Conservation (phyloP, 2,797 vertebrate species). For the Sarcophilus harrisii region DNA sequence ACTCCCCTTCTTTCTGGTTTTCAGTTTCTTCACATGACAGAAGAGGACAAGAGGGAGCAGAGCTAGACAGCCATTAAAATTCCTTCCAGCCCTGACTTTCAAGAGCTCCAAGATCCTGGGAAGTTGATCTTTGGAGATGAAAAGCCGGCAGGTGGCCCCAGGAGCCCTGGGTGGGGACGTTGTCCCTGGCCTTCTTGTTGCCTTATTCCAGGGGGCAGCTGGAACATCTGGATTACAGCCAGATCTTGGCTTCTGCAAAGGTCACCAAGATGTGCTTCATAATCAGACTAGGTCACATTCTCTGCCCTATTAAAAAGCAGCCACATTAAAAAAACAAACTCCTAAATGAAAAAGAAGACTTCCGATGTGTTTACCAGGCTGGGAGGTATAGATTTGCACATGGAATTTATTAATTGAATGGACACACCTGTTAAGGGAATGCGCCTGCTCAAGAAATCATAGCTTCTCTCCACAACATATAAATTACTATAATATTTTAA, state of each 20-base stretch:
- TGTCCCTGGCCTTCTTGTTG: background rate
- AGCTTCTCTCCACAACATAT: slow-evolving; percentile 36
- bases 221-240: background rate
- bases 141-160: slow-evolving; percentile 58
- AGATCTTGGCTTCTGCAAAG: slow-evolving; percentile 39
- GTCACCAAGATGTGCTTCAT: slow-evolving; percentile 34
- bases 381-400: slow-evolving; percentile 33
- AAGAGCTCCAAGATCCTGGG: background rate
- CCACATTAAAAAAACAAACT: background rate
- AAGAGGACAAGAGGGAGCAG: slow-evolving; percentile 1
- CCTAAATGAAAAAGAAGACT: background rate
- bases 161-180: background rate
- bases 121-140: slow-evolving; percentile 41
- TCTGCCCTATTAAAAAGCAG: slow-evolving; percentile 53
- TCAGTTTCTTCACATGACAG: background rate
- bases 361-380: slow-evolving; percentile 22
- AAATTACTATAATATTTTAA: slow-evolving; percentile 60
- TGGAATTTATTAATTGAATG: slow-evolving; percentile 64
- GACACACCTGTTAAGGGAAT: slow-evolving; percentile 36
- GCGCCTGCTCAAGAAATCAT: slow-evolving; percentile 45
- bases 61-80: background rate
- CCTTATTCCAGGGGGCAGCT: background rate
- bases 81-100: background rate
- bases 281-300: slow-evolving; percentile 19
- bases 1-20: background rate